Conservation (phyloP, 2,888 invertebrate species). For the Drosophila aldrichi region DNA sequence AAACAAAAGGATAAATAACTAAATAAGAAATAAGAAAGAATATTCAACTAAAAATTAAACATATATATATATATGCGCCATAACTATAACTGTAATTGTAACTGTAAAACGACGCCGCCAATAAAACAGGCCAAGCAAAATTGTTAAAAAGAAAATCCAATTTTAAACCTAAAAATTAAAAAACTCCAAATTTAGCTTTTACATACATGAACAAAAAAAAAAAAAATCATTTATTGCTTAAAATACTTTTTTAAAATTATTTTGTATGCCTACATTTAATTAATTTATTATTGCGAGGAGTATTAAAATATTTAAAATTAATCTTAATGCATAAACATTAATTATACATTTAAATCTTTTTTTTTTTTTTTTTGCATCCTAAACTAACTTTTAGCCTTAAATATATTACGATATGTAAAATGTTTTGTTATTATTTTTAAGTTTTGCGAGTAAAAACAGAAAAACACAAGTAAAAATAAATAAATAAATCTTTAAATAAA, state of each 20-base stretch:
- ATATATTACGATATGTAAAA: slow-evolving; percentile 47
- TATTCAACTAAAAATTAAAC: slow-evolving; percentile 38
- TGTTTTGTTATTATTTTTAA: slow-evolving; percentile 80
- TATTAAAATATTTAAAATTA: slow-evolving; percentile 22
- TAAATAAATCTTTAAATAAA: slow-evolving; percentile 44
- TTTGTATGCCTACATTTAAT: slow-evolving; percentile 32
- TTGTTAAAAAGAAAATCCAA: slow-evolving; percentile 31
- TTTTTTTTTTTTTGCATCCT: slow-evolving; percentile 35
- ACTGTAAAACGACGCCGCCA: slow-evolving; percentile 48
- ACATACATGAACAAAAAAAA: neutral
- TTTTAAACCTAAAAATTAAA: slow-evolving; percentile 21
- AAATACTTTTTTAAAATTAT: neutral
- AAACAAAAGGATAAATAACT: neutral
- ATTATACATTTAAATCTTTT: slow-evolving; percentile 19
- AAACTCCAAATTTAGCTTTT: slow-evolving; percentile 38
- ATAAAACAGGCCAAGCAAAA: slow-evolving; percentile 47
- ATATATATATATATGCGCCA: slow-evolving; percentile 42
- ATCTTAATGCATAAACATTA: slow-evolving; percentile 11
- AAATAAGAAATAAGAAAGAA: slow-evolving; percentile 10
- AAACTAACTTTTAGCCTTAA: slow-evolving; percentile 36
- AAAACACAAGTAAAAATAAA: slow-evolving; percentile 25
- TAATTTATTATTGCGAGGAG: slow-evolving; percentile 47
- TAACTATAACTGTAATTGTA: slow-evolving; percentile 43
- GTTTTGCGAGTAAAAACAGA: slow-evolving; percentile 47
- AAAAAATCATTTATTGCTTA: slow-evolving; percentile 8